Conservation (phyloP, 2,113 vertebrate genomes). For the Gavia stellata region DNA sequence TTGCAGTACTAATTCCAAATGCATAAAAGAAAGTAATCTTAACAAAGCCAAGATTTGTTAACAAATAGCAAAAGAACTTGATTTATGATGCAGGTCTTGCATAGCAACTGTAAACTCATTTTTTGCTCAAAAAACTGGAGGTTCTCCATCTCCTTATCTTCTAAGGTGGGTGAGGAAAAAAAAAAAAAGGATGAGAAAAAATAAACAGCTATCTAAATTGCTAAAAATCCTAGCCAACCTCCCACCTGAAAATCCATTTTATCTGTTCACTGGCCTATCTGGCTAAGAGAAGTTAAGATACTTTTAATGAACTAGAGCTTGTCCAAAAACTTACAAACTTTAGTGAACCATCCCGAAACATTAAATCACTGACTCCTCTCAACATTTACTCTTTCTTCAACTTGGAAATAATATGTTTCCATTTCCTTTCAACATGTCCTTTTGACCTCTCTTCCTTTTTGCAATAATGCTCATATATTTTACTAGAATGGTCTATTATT, state of each 20-base stretch:
- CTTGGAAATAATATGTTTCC: neutral
- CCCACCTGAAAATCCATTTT: neutral
- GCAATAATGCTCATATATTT: neutral
- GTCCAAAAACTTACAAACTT: neutral
- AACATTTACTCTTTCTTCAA: neutral
- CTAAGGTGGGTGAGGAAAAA: neutral
- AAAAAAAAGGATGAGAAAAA: neutral
- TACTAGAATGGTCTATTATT: neutral
- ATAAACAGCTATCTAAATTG: neutral
- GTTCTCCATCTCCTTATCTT: neutral
- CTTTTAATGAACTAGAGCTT: neutral
- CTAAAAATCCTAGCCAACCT: neutral
- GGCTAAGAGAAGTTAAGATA: neutral
- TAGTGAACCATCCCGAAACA: neutral
- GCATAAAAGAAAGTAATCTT: neutral
- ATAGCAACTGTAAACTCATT: neutral
- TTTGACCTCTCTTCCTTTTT: neutral
- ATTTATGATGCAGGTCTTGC: neutral
- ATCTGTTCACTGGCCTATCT: neutral
- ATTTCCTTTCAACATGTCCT: neutral
- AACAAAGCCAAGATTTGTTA: neutral
- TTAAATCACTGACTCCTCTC: neutral
- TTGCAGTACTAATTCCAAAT: neutral
- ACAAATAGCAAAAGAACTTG: neutral
- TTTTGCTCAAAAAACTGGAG: neutral